Base-by-base conservation (phyloP, 2,113 vertebrate species). In the Sylvia atricapilla region DNA sequence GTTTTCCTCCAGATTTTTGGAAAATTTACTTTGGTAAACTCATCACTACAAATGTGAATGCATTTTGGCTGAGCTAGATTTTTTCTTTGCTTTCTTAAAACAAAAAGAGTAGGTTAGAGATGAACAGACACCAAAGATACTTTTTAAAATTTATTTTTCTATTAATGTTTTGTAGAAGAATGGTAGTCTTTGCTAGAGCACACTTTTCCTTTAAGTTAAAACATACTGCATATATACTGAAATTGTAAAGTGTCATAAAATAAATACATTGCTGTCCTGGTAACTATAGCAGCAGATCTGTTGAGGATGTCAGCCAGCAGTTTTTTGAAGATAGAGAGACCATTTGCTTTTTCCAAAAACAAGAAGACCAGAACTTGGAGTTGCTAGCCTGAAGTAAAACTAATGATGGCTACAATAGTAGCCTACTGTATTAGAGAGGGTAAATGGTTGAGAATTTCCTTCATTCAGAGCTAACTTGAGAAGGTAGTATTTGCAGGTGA, bases 401-500 rank as follows among this genome's bases (percentile, higher is more conserved):
- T 41, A 39, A 50, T 7, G 18, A 28, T 68, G 16, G 28, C 37
- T 78, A 19, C 1, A 2, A 4, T 46, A 31, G 13, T 64, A 33
- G 21, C 24, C 16, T 83, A 9, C 31, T 62, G 6, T 62, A 5
- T 81, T 47, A 52, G 53, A 46, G 37, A 83, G 9, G 24, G 7
- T 62, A 37, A 74, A 77, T 56, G 18, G 30, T 60, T 74, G 21
- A 66, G 35, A 43, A 66, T 18, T 60, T 80, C 10, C 1, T 0
- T 56, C 6, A 16, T 46, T 83, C 33, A 14, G 4, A 52, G 17
- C 30, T 76, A 23, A 21, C 33, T 72, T 63, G 30, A 9, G 31
- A 13, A 0, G 1, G 17, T 76, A 35, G 33, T 74, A 33, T 59
- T 66, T 67, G 31, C 28, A 13, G 11, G n/a, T 0, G 0, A 56